Base-by-base conservation (phyloP, 2,113 vertebrate species). In the Vulpes vulpes region DNA sequence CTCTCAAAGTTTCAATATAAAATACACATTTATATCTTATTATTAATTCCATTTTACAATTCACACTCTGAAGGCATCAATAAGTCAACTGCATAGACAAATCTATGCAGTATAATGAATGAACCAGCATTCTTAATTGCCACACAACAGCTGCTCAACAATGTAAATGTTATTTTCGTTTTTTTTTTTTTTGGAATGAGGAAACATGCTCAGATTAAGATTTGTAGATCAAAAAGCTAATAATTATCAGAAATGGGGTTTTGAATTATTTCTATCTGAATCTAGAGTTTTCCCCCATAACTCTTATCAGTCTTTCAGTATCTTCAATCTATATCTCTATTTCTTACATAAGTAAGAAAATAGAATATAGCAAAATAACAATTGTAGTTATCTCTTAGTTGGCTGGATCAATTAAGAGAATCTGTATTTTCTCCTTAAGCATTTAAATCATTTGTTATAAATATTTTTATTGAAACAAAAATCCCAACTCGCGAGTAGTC, bases 381-480 rank as follows among this genome's bases (percentile, higher is more conserved):
- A 17, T 32, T 22, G 3, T 23, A 23, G 19, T 83, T 84, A 62
- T 81, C 27, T 91, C 69, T 51, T 3, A 74, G 62, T 3, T 69
- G 19, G 20, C 15, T 80, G 15, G 19, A 51, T 67, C 27, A 43
- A 25, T 79, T 38, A 74, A 49, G 94, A 79, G 2, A 81, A 82
- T 15, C n/a, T n/a, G 74, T 65, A 64, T 89, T 91, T 74, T 73
- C 30, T 62, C 73, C 67, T 69, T 73, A 35, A 76, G 7, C 17
- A 53, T 2, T 83, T 49, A 79, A 92, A 67, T 43, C 5, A 69
- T 59, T 95, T 88, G 8, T 23, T 69, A 11, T 8, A 94, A 93
- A 71, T 71, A n/a, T 80, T 87, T 67, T 83, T 91, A 64, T 90
- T 62, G 23, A 94, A 92, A 38, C 51, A 80, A 78, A 92, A 83